Percentiles rank a stretch among this genome's conserved stretches.
phyloP scores from a whole-genome alignment of 2,113 vertebrate species.

The Silurus meridionalis region DNA sequence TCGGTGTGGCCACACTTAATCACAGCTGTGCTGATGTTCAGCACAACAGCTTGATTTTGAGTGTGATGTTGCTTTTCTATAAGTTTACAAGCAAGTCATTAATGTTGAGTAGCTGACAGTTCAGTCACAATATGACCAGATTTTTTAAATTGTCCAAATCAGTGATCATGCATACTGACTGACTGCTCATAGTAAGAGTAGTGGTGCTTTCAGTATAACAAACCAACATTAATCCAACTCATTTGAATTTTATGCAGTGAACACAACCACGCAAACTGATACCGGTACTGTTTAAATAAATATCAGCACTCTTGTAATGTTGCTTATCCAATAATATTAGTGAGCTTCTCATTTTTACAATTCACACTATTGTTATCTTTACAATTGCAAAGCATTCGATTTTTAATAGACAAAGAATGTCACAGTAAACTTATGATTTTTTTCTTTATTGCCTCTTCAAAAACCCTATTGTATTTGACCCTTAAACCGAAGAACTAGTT shows the following conservation, averaged over 20 bases:
- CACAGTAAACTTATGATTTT: neutral
- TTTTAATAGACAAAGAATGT: neutral
- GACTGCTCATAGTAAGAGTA: neutral
- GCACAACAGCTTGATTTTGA: neutral
- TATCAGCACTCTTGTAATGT: neutral
- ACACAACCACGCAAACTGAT: neutral
- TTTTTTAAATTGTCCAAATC: neutral
- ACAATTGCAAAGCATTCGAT: neutral
- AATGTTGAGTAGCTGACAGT: neutral
- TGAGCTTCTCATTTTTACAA: neutral
- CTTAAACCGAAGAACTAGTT: neutral
- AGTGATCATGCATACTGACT: too few species aligned
- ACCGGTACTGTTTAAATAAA: neutral
- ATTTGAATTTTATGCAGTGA: neutral
- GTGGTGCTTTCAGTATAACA: neutral
- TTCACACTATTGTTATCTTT: neutral
- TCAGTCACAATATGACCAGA: neutral
- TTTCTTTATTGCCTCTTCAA: neutral
- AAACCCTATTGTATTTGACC: neutral
- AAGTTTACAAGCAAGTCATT: neutral
- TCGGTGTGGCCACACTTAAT: neutral
- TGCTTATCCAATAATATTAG: neutral
- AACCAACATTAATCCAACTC: neutral
- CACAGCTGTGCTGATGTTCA: neutral
- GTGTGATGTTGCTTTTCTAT: neutral